Evolutionary conservation across 2,797 vertebrate species (phyloP), one percentile per base, ranked within the genome.

Genomic region (Sebastes miniatus): DNA sequence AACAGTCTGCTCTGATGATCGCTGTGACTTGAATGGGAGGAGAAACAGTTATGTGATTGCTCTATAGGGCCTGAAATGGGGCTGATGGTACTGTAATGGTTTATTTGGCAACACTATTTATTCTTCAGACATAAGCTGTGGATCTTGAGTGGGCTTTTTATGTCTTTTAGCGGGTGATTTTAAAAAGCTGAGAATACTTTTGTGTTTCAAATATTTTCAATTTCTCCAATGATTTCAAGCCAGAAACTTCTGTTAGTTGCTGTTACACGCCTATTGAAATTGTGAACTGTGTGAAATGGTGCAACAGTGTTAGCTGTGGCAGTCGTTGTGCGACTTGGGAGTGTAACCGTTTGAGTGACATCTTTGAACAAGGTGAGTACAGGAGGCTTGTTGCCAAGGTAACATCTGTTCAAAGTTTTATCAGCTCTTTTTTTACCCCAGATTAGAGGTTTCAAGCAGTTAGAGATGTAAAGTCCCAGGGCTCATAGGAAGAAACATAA

Each of bases 331-430:
- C 73, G 76, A 52, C 61, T 71, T 64, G 65, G 71, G 62, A 72
- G 65, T 56, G 59, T 58, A 79, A 79, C 66, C 27, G 8, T 74
- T 83, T 88, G 81, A 89, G 67, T 89, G 87, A 85, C 75, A 77
- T 87, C 75, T 89, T 80, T 85, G 77, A 88, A 78, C 70, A 83
- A 70, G 68, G 81, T 63, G 47, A 73, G 71, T 61, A 77, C 62
- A 77, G 67, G 71, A 87, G 65, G 54, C 50, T 68, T 77, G 88
- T 89, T 89, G 80, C 85, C 77, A 88, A 70, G 85, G 86, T 76
- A 83, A 89, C 85, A 73, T 63, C 71, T 82, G 69, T 85, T 89
- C 80, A 86, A 85, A 85, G 83, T 80, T 81, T 79, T 76, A 76
- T 79, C 31, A 63, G 59, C 39, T 78, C 61, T 13, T 66, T 31